Evolutionary conservation across 2,113 vertebrate genomes (phyloP).

Genomic region (Callipepla squamata): DNA sequence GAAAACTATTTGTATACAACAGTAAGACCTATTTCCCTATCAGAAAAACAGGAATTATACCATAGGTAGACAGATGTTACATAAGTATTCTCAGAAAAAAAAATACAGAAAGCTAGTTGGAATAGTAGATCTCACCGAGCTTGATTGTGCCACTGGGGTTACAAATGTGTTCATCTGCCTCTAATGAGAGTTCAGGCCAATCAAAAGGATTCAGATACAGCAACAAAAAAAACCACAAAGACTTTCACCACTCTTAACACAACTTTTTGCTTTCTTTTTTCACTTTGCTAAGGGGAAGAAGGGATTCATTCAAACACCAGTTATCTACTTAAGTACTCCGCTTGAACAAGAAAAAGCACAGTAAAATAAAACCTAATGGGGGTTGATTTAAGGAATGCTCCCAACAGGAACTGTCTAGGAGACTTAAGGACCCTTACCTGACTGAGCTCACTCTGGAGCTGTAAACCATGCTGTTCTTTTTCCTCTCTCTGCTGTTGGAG

Average conservation of each 20-base stretch:
- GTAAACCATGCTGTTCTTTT: constrained; percentile 88
- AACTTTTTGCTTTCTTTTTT: not conserved
- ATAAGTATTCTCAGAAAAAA: not conserved
- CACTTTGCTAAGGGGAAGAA: not conserved
- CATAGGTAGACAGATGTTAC: not conserved
- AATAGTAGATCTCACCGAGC: not conserved
- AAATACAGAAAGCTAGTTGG: not conserved
- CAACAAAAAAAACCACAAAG: not conserved
- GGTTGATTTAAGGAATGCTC: not conserved
- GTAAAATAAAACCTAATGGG: not conserved
- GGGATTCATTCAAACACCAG: not conserved
- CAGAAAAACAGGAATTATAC: not conserved
- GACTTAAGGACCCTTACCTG: constrained; percentile 80
- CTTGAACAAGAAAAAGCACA: not conserved
- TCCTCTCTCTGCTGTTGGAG: constrained; percentile 93
- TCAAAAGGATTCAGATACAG: not conserved
- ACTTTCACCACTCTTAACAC: not conserved
- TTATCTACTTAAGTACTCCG: not conserved
- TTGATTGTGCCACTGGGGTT: not conserved
- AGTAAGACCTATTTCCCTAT: not conserved
- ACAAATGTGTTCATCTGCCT: not conserved
- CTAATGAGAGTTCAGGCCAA: not conserved
- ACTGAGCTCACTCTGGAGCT: constrained; percentile 92
- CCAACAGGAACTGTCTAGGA: not conserved
- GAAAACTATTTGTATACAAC: not conserved